A percentile compares a stretch with the other conserved stretches of the same genome.
Evolutionary conservation across 2,888 invertebrate species (phyloP).

Genomic region (Stenolophus ochropezus): DNA sequence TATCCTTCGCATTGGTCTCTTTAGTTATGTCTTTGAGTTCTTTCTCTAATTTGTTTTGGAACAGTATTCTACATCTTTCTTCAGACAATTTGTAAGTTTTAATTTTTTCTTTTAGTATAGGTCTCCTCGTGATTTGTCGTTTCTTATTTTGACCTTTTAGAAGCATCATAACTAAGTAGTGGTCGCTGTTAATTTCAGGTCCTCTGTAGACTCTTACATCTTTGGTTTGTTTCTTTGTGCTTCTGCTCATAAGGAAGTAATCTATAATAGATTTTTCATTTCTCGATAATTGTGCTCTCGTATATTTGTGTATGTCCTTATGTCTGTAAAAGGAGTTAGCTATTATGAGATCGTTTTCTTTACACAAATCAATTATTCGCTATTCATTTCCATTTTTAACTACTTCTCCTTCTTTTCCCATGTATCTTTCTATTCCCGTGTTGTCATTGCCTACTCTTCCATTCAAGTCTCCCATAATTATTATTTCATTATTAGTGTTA

Average conservation of each 20-base stretch:
- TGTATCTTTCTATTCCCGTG: background rate
- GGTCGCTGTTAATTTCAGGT: too few species aligned
- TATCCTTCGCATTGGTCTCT: too few species aligned
- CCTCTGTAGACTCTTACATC: too few species aligned
- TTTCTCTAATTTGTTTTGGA: too few species aligned
- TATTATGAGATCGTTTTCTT: background rate
- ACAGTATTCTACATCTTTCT: too few species aligned
- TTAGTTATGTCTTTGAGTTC: too few species aligned
- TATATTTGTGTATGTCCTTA: background rate
- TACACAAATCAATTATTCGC: background rate
- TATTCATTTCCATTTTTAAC: background rate
- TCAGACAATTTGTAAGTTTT: too few species aligned
- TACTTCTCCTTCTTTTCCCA: background rate
- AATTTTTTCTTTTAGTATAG: too few species aligned
- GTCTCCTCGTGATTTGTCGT: too few species aligned
- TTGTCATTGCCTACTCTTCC: background rate
- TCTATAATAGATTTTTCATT: too few species aligned
- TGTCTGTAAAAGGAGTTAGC: background rate
- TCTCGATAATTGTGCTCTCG: background rate
- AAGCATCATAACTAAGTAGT: too few species aligned
- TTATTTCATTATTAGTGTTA: background rate
- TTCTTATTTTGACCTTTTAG: too few species aligned
- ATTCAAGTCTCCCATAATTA: background rate
- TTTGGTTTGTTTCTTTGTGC: background rate
- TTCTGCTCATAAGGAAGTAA: background rate